Evolutionary conservation across 2,888 invertebrate species (phyloP).

Genomic region (Apotomis capreana): DNA sequence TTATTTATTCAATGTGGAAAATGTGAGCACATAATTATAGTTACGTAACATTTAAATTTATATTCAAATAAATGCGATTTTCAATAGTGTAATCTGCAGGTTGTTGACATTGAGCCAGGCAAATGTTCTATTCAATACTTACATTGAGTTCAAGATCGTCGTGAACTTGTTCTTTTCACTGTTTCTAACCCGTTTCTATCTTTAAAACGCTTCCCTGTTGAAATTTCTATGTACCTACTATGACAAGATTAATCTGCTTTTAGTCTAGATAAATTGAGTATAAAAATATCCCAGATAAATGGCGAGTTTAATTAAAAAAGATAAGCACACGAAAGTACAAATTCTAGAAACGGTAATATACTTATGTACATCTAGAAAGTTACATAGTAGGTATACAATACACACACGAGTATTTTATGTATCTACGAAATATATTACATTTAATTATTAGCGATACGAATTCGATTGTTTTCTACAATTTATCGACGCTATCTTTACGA

Average conservation of each 20-base stretch:
- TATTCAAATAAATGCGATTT: conserved; percentile 41
- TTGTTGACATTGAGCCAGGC: conserved; percentile 44
- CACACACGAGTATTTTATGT: not conserved
- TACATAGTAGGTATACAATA: not conserved
- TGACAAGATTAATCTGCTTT: not conserved
- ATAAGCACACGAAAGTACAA: not conserved
- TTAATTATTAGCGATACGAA: not conserved
- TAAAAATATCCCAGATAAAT: not conserved
- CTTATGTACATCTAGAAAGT: too few relatives aligned
- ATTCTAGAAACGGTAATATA: not conserved
- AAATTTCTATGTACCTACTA: not conserved
- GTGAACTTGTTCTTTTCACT: conserved; percentile 12
- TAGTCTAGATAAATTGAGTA: too few relatives aligned
- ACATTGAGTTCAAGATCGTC: conserved; percentile 34
- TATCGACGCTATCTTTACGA: conserved; percentile 17
- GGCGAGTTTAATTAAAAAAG: not conserved
- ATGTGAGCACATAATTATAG: not conserved
- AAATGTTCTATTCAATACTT: conserved; percentile 11
- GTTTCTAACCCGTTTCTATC: not conserved
- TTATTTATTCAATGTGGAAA: not conserved
- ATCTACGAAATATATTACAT: not conserved
- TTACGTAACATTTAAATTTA: conserved; percentile 31
- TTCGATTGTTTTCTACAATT: conserved; percentile 2
- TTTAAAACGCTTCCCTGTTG: not conserved
- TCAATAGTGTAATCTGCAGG: conserved; percentile 33